phyloP scores from a whole-genome alignment of 2,888 invertebrate species.

The Coelinius sp. region DNA sequence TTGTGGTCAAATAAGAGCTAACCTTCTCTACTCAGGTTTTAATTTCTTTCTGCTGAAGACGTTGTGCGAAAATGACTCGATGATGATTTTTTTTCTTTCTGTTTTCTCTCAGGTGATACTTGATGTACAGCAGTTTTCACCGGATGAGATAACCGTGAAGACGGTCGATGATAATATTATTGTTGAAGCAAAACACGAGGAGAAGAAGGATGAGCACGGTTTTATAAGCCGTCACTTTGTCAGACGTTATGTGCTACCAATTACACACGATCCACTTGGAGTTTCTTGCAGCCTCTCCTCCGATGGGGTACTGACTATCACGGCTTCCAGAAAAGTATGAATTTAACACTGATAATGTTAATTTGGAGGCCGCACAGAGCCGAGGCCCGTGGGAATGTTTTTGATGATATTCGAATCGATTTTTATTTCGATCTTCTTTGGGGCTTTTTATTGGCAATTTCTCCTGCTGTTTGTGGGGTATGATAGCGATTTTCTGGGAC shows the following conservation, averaged over 20 bases:
- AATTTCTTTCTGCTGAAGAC: not conserved
- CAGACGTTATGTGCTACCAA: conserved; percentile 71
- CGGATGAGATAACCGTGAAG: conserved; percentile 72
- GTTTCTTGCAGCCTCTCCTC: conserved; percentile 71
- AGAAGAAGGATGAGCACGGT: conserved; percentile 72
- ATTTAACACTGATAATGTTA: not conserved
- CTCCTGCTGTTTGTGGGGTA: not conserved
- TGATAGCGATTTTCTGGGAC: not conserved
- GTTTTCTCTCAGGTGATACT: conserved; percentile 61
- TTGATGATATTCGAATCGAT: not conserved
- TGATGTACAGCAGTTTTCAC: conserved; percentile 72
- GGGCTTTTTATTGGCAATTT: not conserved
- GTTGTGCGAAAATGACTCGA: not conserved
- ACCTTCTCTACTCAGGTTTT: conserved; percentile 20
- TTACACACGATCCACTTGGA: conserved; percentile 69
- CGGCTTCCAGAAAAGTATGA: conserved; percentile 69
- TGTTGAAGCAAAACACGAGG: conserved; percentile 72
- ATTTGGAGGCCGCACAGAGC: not conserved
- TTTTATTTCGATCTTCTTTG: not conserved
- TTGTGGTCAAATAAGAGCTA: not conserved
- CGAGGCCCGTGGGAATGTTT: not conserved
- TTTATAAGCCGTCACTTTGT: conserved; percentile 72
- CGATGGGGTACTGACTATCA: conserved; percentile 71
- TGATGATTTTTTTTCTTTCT: not conserved
- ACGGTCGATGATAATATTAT: conserved; percentile 69